Evolutionary conservation across 1,140 invertebrate genomes (phyloP), one percentile per base, ranked within the genome.

Genomic region (Stenopsyche tienmushanensis): DNA sequence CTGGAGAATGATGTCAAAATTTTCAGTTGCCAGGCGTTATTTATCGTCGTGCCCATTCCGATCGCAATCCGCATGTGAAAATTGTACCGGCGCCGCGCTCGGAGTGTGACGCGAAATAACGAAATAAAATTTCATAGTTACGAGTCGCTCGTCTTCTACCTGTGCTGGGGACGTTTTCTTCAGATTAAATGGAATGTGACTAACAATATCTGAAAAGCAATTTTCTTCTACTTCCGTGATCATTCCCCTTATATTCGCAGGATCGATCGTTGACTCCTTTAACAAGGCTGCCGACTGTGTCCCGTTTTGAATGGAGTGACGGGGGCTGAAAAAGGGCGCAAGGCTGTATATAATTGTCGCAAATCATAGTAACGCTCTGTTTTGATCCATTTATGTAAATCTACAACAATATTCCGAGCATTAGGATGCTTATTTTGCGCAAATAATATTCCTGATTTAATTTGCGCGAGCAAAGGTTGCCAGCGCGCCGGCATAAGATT

Each of bases 151-250:
- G 29, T 13, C 29, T 7, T 7, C 29, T 34, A 34, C 29, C 29
- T 34, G 29, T 34, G 29, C 29, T 21, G n/a, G 54, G 5, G 54
- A 57, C 34, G 24, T 57, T 39, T 57, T 41, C 52, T 23, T 41
- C 25, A 41, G 41, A 64, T 42, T 64, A 53, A 64, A 64, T 64
- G 23, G 52, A 41, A 47, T 55, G 62, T 64, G 25, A 44, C 34
- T 64, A 55, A 64, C 52, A 64, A 44, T 62, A 62, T 62, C 59
- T 49, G 59, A 62, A 62, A 62, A 57, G 54, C 54, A 57, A 57
- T 57, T 57, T 57, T 57, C 54, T 57, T 57, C 54, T 21, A 57
- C 21, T 57, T 57, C 54, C 34, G 26, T 3, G 13, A 26, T 25
- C 52, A 18, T 18, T 49, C 47, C 15, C 18, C 8, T 47, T 7